phyloP scores from a whole-genome alignment of 2,888 invertebrate genomes.

The Drosophila fulvimacula region DNA sequence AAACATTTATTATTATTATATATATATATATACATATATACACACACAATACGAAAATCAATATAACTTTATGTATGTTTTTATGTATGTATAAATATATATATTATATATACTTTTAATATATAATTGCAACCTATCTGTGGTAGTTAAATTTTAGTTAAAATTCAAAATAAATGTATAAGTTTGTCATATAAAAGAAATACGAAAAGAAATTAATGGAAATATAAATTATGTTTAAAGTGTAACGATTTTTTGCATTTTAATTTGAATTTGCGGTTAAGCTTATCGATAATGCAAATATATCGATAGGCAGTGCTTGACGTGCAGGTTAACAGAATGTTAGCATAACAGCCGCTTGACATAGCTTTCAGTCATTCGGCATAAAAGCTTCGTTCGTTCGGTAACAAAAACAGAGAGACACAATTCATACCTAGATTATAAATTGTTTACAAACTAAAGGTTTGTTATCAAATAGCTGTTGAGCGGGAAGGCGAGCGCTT shows the following conservation, averaged over 20 bases:
- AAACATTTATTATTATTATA: conserved; percentile 37
- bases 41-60: conserved; percentile 43
- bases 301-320: conserved; percentile 12
- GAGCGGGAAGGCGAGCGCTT: neutral
- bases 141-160: conserved; percentile 85
- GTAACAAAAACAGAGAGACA: conserved; percentile 8
- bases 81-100: conserved; percentile 47
- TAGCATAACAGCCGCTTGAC: conserved; percentile 8
- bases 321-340: conserved; percentile 8
- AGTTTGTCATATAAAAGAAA: conserved; percentile 72
- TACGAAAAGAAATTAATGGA: conserved; percentile 77
- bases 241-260: conserved; percentile 5
- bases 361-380: neutral
- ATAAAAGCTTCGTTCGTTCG: conserved; percentile 34
- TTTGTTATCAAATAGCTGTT: neutral
- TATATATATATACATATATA: conserved; percentile 8
- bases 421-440: neutral
- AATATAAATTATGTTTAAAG: conserved; percentile 68
- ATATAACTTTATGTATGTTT: conserved; percentile 42
- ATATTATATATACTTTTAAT: conserved; percentile 60
- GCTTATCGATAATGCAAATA: neutral
- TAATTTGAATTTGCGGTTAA: neutral
- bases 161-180: conserved; percentile 76
- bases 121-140: conserved; percentile 84
- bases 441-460: conserved; percentile 22